Conservation (phyloP, 2,113 vertebrate genomes). For the Tamias sibiricus region DNA sequence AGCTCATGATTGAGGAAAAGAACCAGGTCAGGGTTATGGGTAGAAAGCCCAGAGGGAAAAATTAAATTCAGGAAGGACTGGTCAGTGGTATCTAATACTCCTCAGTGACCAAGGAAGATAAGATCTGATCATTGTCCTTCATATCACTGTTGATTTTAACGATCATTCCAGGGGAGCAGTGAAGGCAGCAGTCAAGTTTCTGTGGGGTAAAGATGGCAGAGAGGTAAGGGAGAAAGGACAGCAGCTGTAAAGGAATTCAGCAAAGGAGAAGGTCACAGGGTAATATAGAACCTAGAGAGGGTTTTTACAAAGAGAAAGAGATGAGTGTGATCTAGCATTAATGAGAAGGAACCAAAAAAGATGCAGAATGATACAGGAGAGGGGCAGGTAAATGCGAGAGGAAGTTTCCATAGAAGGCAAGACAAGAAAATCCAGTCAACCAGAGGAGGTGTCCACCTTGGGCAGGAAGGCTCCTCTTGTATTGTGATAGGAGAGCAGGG, state of each 20-base stretch:
- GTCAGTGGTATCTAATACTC: neutral
- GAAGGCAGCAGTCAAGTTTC: neutral
- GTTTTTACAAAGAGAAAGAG: neutral
- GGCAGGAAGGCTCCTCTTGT: neutral
- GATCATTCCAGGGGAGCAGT: neutral
- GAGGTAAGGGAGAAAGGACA: neutral
- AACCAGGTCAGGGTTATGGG: neutral
- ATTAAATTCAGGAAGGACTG: neutral
- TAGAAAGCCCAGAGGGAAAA: neutral
- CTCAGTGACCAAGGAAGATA: neutral
- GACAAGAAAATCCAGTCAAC: too few relatives aligned
- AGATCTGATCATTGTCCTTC: neutral
- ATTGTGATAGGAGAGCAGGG: accelerated
- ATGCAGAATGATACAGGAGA: neutral
- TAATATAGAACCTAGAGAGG: accelerated
- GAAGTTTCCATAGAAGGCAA: neutral
- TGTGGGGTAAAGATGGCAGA: neutral
- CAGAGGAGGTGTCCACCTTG: neutral
- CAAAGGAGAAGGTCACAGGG: too few relatives aligned
- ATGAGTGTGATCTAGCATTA: neutral
- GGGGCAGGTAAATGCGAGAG: neutral
- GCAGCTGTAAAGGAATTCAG: neutral
- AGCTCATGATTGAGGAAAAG: neutral
- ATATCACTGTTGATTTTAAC: neutral
- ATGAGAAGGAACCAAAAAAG: neutral